phyloP scores from a whole-genome alignment of 2,113 vertebrate genomes.

The Xiphorhynchus elegans region DNA sequence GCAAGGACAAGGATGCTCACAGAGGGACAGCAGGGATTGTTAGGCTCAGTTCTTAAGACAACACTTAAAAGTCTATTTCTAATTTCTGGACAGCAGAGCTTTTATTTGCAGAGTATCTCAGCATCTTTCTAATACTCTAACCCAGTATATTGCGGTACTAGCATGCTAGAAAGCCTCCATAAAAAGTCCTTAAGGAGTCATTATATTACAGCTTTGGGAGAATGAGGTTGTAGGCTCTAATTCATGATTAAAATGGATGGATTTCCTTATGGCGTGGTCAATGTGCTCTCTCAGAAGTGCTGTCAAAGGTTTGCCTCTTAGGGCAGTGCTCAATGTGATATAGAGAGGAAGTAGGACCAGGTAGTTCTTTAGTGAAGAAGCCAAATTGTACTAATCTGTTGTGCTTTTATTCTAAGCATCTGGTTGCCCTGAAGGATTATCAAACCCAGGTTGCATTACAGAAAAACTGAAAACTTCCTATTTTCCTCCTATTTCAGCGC shows the following conservation, averaged over 20 bases:
- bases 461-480: not conserved
- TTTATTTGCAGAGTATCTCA: not conserved
- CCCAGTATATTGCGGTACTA: not conserved
- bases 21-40: not conserved
- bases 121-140: not conserved
- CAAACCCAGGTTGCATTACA: not conserved
- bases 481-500: not conserved
- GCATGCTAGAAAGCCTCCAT: not conserved
- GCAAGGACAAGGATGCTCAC: not conserved
- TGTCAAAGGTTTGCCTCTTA: not conserved
- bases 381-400: not conserved
- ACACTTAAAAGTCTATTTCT: not conserved
- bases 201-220: not conserved
- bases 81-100: not conserved
- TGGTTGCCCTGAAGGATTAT: not conserved
- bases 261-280: not conserved
- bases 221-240: not conserved
- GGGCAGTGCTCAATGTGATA: not conserved
- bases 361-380: not conserved
- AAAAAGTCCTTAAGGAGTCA: not conserved
- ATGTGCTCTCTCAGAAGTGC: not conserved
- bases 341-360: not conserved
- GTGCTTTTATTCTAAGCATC: not conserved
- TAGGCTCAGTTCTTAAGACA: not conserved
- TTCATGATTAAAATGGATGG: not conserved